Base-by-base conservation (phyloP, 1,140 invertebrate species). In the Drosophila orena region DNA sequence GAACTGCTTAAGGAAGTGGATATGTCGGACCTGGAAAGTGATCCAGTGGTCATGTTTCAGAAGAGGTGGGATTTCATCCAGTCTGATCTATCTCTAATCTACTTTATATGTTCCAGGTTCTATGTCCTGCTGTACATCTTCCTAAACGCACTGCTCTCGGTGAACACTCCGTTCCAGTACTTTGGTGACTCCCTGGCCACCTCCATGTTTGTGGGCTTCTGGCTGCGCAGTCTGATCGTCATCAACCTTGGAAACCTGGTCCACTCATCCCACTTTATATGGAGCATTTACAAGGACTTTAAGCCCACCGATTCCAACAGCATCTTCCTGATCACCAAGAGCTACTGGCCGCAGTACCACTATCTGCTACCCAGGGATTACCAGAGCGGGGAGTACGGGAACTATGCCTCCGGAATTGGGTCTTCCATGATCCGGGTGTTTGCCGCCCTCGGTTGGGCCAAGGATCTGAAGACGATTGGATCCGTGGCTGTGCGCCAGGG, bases 11-110 rank as follows among this genome's bases (percentile, higher is more conserved):
- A 94, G 43, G 90, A 94, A 12, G 94, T 99, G n/a, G 97, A 99
- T 78, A 95, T 98, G 93, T 94, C 94, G 1, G 98, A 99, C 91
- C 91, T 99, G 2, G 95, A 97, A 46, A 93, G 92, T 1, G 98
- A 99, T 93, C 93, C 94, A n/a, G 94, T 98, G 34, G 95, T 99
- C 3, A 96, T 95, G 94, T 96, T 97, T 53, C 98, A 99, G 91
- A 94, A 95, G 90, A 96, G 92, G 95, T 96, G 93, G 75, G 75
- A 11, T 1, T 8, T 17, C 2, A 4, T 3, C 8, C 2, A 10
- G 7, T 14, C 12, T 7, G 8, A 8, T 3, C n/a, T 47, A 7
- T 14, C 1, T n/a, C 17, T 17, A 27, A 2, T 22, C 11, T 14
- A 4, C 6, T 1, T 2, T 15, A 17, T 34, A 17, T 40, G 15